These are phyloP conservation scores for Euura saliciscinereae DNA, from an alignment of 1,140 invertebrate genomes.

Conservation along the genomic window DNA sequence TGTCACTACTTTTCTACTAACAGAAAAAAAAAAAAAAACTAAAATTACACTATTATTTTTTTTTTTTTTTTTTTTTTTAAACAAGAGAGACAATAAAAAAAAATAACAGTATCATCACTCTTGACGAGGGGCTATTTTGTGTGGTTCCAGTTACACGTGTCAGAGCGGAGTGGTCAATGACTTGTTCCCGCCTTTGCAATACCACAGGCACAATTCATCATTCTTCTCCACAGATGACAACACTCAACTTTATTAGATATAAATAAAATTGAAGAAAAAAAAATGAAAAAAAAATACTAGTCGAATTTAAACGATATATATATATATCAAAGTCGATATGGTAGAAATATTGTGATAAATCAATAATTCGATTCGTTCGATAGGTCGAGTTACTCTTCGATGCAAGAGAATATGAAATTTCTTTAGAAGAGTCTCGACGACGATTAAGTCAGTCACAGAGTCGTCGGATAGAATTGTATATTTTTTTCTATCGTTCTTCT, in stretches of 20 bases:
- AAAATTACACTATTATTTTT: background rate
- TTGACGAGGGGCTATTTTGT: slow-evolving; percentile 51
- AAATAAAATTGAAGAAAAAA: slow-evolving; percentile 11
- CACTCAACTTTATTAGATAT: background rate
- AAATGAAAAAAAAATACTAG: too few species aligned
- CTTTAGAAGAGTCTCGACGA: too few species aligned
- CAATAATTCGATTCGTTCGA: too few species aligned
- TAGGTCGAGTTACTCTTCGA: background rate
- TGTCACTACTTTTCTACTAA: too few species aligned
- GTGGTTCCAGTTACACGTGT: slow-evolving; percentile 84
- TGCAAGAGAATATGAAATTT: background rate
- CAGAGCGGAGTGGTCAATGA: slow-evolving; percentile 91
- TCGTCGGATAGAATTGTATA: too few species aligned
- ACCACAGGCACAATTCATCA: slow-evolving; percentile 31
- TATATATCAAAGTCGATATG: too few species aligned
- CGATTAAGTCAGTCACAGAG: background rate
- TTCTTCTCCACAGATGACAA: background rate
- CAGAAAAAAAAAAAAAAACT: slow-evolving; percentile 18
- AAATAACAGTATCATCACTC: background rate
- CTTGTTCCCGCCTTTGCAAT: slow-evolving; percentile 77
- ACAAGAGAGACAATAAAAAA: slow-evolving; percentile 21
- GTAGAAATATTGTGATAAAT: too few species aligned
- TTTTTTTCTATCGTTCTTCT: too few species aligned
- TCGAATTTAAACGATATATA: too few species aligned
- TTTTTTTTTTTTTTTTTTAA: slow-evolving; percentile 32